These are phyloP conservation scores for Elanoides forficatus DNA, from an alignment of 2,113 vertebrate species.

Conservation along the genomic window DNA sequence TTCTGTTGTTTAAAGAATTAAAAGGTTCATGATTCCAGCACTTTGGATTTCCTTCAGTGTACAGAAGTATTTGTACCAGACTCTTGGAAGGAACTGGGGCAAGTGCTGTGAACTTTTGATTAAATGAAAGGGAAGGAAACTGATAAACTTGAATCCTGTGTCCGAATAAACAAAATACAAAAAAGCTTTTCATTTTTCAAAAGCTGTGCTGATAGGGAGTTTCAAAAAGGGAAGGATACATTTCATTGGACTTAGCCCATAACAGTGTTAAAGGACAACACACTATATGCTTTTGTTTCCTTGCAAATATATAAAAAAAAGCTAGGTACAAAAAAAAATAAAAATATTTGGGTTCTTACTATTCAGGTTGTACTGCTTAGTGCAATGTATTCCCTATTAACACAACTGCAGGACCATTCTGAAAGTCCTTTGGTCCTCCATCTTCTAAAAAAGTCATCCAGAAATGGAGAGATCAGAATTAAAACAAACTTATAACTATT, in stretches of 20 bases:
- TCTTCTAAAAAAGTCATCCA: background rate
- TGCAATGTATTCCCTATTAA: background rate
- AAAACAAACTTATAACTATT: background rate
- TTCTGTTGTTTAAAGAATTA: background rate
- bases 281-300: background rate
- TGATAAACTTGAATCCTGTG: background rate
- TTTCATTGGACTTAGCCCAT: background rate
- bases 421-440: background rate
- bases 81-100: background rate
- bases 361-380: background rate
- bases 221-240: background rate
- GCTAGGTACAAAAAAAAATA: background rate
- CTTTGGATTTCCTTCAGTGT: background rate
- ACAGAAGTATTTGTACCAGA: background rate
- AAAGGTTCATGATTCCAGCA: background rate
- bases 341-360: background rate
- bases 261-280: background rate
- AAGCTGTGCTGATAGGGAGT: background rate
- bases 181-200: background rate
- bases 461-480: background rate
- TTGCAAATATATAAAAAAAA: background rate
- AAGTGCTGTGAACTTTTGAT: background rate
- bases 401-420: background rate
- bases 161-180: background rate
- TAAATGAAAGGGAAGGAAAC: constrained; percentile 35